Conservation (phyloP, 2,797 vertebrate species). For the Varecia variegata region DNA sequence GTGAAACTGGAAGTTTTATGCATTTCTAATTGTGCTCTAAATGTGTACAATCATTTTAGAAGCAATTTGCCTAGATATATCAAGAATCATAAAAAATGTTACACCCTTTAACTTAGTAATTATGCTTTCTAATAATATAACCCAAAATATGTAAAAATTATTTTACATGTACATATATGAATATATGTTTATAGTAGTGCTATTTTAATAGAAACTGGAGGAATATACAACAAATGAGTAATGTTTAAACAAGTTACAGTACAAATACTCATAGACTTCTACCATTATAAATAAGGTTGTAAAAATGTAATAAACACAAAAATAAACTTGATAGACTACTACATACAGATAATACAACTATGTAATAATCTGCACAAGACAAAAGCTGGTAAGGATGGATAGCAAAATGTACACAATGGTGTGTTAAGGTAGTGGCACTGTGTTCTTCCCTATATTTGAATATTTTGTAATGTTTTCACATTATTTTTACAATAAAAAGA, state of each 20-base stretch:
- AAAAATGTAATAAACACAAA: background rate
- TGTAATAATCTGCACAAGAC: background rate
- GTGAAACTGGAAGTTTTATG: conserved; percentile 14
- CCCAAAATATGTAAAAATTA: background rate
- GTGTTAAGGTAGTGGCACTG: background rate
- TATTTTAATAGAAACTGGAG: conserved; percentile 44
- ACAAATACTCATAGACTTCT: background rate
- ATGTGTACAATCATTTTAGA: conserved; percentile 17
- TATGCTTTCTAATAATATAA: background rate
- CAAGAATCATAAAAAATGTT: conserved; percentile 13
- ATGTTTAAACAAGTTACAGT: conserved; percentile 28
- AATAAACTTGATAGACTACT: background rate
- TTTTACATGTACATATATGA: background rate
- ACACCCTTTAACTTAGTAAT: background rate
- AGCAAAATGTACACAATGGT: background rate
- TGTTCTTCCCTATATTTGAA: background rate
- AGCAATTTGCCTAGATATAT: background rate
- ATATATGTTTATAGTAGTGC: background rate
- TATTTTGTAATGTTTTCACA: conserved; percentile 13
- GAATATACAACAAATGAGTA: background rate
- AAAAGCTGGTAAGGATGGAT: background rate
- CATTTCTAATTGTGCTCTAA: background rate
- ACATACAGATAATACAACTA: background rate
- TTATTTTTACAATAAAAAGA: conserved; percentile 42
- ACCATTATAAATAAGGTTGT: background rate